These are phyloP conservation scores for Holocentrus rufus DNA, from an alignment of 2,797 vertebrate species.

Conservation along the genomic window DNA sequence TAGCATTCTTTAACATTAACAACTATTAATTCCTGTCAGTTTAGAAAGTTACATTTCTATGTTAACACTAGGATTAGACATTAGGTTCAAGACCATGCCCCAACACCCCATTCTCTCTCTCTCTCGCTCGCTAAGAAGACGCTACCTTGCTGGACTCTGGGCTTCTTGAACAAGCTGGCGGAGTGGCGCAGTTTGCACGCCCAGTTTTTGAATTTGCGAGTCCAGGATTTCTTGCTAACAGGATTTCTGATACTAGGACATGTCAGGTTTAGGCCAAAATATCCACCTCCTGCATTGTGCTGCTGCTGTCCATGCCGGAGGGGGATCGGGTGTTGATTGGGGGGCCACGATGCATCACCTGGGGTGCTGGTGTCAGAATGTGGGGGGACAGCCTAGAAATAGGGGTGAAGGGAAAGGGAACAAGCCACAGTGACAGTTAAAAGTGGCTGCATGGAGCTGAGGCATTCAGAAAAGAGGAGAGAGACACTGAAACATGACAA, in stretches of 20 bases:
- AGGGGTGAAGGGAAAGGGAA: conserved; percentile 22
- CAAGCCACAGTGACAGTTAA: conserved; percentile 68
- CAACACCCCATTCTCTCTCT: conserved; percentile 81
- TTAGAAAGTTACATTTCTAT: conserved; percentile 73
- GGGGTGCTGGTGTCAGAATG: conserved; percentile 83
- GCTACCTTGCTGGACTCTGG: conserved; percentile 95
- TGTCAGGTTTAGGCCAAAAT: conserved; percentile 99
- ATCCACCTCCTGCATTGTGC: conserved; percentile 96
- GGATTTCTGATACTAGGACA: conserved; percentile 99
- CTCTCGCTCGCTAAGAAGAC: conserved; percentile 86
- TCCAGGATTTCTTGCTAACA: conserved; percentile 98
- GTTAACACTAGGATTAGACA: conserved; percentile 79
- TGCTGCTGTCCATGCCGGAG: conserved; percentile 84
- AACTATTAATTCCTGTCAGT: conserved; percentile 65
- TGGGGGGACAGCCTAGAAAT: conserved; percentile 84
- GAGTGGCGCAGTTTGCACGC: conserved; percentile 96
- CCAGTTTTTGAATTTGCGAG: conserved; percentile 97
- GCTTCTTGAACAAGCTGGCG: conserved; percentile 96
- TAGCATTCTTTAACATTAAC: conserved; percentile 64
- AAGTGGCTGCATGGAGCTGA: conserved; percentile 56
- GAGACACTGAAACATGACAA: conserved; percentile 52
- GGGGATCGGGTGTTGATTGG: conserved; percentile 83
- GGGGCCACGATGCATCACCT: conserved; percentile 79
- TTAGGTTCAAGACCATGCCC: conserved; percentile 78
- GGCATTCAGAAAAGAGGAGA: conserved; percentile 41